Conservation (phyloP, 2,113 vertebrate species). For the Melanostigma gelatinosum region DNA sequence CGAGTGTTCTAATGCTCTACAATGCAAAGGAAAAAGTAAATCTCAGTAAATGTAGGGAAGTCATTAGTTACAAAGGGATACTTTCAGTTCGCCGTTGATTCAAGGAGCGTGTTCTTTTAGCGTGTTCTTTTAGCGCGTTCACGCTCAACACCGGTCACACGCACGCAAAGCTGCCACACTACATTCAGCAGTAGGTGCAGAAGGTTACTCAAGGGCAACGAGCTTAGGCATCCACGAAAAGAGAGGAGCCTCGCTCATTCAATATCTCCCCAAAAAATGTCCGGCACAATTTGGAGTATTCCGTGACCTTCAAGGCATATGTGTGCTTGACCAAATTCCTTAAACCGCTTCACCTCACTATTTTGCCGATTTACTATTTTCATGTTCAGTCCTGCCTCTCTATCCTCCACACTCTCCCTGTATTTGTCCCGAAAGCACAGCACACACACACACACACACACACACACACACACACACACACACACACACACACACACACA, state of each 20-base stretch:
- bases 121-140: no score
- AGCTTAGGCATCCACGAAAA: slow-evolving; percentile 8
- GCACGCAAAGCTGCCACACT: not conserved
- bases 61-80: not conserved
- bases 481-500: slow-evolving; percentile 40
- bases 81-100: not conserved
- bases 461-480: slow-evolving; percentile 11
- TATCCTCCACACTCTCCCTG: not conserved
- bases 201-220: slow-evolving; percentile 25
- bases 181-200: slow-evolving; percentile 1
- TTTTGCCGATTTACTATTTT: slow-evolving; percentile 40
- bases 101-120: not conserved
- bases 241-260: slow-evolving; percentile 1
- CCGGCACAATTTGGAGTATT: slow-evolving; percentile 28
- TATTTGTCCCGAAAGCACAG: slow-evolving; percentile 43
- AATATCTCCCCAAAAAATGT: slow-evolving; percentile 33
- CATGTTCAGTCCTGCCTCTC: slow-evolving; percentile 15
- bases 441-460: slow-evolving; percentile 25
- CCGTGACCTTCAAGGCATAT: slow-evolving; percentile 7
- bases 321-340: slow-evolving; percentile 17
- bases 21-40: not conserved
- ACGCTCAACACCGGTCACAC: not conserved
- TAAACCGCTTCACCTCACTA: slow-evolving; percentile 24
- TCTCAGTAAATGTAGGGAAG: not conserved
- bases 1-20: not conserved